Evolutionary conservation across 2,888 invertebrate species (phyloP).

Genomic region (Dermolepida albohirtum): DNA sequence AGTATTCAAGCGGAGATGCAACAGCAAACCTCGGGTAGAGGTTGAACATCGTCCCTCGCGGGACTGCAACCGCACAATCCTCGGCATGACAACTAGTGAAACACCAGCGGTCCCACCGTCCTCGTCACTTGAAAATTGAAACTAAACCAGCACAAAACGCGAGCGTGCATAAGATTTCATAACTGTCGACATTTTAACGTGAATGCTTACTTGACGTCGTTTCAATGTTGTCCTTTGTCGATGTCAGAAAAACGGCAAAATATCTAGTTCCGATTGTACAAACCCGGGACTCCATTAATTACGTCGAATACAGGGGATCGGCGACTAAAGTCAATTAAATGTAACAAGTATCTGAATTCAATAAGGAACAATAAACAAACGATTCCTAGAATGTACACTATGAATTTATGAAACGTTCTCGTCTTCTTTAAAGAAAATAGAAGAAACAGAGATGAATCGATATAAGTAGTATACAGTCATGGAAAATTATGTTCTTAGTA

Average conservation of each 20-base stretch:
- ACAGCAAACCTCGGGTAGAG: slow-evolving; percentile 60
- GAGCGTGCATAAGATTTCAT: slow-evolving; percentile 43
- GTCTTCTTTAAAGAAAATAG: too few species aligned
- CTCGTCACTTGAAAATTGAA: slow-evolving; percentile 47
- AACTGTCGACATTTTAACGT: not conserved
- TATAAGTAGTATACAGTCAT: too few species aligned
- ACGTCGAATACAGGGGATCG: too few species aligned
- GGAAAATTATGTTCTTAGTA: too few species aligned
- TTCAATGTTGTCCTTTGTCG: not conserved
- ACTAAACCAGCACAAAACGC: slow-evolving; percentile 38
- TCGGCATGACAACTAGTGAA: slow-evolving; percentile 58
- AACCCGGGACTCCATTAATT: slow-evolving; percentile 36
- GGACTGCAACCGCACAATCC: slow-evolving; percentile 57
- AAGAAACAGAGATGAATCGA: too few species aligned
- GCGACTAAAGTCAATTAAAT: too few species aligned
- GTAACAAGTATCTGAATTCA: too few species aligned
- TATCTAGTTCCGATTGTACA: slow-evolving; percentile 10
- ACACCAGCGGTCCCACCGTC: slow-evolving; percentile 48
- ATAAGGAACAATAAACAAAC: too few species aligned
- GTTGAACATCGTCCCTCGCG: slow-evolving; percentile 60
- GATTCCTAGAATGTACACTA: too few species aligned
- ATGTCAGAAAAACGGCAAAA: not conserved
- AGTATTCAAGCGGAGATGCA: slow-evolving; percentile 58
- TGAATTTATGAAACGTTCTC: too few species aligned
- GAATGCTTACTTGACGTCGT: not conserved